Base-by-base conservation (phyloP, 2,113 vertebrate genomes). In the Erpornis zantholeuca region DNA sequence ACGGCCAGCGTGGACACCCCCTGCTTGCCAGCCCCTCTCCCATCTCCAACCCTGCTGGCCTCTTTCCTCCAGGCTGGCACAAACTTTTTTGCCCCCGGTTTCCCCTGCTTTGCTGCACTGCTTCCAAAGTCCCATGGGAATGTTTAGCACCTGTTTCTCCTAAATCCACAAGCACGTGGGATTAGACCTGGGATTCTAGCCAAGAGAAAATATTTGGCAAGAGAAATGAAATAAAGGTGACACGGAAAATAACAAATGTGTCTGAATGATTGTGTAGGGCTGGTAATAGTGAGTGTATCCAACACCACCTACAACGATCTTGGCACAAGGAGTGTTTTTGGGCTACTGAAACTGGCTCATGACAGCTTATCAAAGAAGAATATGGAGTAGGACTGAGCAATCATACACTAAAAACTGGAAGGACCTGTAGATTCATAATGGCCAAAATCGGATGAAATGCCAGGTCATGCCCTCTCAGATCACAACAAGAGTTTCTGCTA, bases 171-270 rank as follows among this genome's bases (percentile, higher is more conserved):
- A 56, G 49, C 49, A 17, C 11, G 82, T 66, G 92, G 90, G 90
- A 88, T 92, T 90, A 70, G 82, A 80, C 54, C 80, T 50, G 72
- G 96, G 92, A 90, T 65, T 63, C 31, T 14, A 10, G 90, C 93
- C 93, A 95, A 93, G 28, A 38, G 28, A 82, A 95, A 96, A 94
- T 45, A 95, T 21, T 78, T 94, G 90, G 86, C 86, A 57, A 80
- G 54, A 68, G 63, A 73, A 87, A 61, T 13, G 71, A 88, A 89
- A 91, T 76, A 85, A 95, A 96, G 96, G 94, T 96, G 93, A 95
- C 86, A 91, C 19, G 44, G 66, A 95, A 93, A 96, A 90, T 76
- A 90, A 93, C 86, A 69, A 88, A 86, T 65, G 69, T 33, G 61
- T 49, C 79, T 93, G 88, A 78, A 68, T 38, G 88, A 82, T 45